phyloP scores from a whole-genome alignment of 1,140 invertebrate species.

The Drosophila nigromelanica region DNA sequence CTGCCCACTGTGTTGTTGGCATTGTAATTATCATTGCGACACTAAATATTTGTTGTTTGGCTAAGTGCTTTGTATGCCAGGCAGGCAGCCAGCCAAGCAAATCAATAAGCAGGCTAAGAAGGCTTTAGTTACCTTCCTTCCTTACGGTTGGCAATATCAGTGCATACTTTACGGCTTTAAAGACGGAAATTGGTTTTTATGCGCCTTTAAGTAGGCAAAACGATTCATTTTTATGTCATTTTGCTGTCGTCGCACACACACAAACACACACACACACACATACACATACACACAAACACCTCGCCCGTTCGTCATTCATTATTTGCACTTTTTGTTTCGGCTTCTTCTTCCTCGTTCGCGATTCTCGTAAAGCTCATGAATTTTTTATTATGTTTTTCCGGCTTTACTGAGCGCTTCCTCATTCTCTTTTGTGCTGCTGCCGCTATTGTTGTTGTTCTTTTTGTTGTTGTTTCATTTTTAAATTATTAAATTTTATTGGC shows the following conservation, averaged over 20 bases:
- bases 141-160: conserved; percentile 38
- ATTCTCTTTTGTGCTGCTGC: conserved; percentile 17
- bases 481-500: conserved; percentile 82
- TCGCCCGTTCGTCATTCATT: conserved; percentile 73
- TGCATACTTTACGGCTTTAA: conserved; percentile 71
- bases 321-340: conserved; percentile 71
- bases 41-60: conserved; percentile 76
- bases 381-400: conserved; percentile 79
- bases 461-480: conserved; percentile 73
- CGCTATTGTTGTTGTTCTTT: conserved; percentile 33
- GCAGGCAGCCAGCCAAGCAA: conserved; percentile 31
- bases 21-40: conserved; percentile 81
- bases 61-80: conserved; percentile 65
- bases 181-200: conserved; percentile 74
- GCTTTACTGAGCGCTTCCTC: conserved; percentile 46
- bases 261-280: too few relatives aligned
- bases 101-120: conserved; percentile 61
- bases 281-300: background rate
- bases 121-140: conserved; percentile 11
- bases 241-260: conserved; percentile 41
- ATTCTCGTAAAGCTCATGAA: conserved; percentile 69
- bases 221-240: conserved; percentile 82
- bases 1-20: conserved; percentile 47
- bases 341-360: conserved; percentile 49
- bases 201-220: conserved; percentile 80